These are phyloP conservation scores for Cnemophilus loriae DNA, from an alignment of 2,113 vertebrate genomes.

Conservation along the genomic window DNA sequence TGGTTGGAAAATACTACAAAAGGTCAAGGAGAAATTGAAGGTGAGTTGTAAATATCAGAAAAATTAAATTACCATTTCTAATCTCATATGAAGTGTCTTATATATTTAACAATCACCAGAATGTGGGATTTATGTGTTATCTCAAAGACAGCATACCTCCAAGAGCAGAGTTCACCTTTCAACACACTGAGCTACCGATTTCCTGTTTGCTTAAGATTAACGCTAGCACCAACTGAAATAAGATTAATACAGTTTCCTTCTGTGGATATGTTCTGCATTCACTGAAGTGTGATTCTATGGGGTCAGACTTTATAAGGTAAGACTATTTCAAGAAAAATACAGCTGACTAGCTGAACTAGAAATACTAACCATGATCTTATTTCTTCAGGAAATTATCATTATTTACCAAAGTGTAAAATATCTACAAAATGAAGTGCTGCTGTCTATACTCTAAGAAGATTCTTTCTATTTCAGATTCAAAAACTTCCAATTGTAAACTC, in stretches of 20 bases:
- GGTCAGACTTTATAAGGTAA: background rate
- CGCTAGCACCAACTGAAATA: background rate
- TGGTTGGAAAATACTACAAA: background rate
- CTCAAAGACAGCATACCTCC: background rate
- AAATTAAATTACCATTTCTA: background rate
- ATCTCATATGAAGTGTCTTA: background rate
- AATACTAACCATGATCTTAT: background rate
- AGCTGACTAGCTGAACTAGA: background rate
- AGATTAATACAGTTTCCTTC: background rate
- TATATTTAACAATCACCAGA: background rate
- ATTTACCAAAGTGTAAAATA: background rate
- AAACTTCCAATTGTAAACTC: background rate
- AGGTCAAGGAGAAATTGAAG: background rate
- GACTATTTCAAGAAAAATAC: background rate
- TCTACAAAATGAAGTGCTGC: background rate
- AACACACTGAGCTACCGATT: background rate
- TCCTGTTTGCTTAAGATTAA: background rate
- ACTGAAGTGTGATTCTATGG: background rate
- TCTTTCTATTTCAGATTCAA: background rate
- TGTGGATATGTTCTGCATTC: background rate
- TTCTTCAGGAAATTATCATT: background rate
- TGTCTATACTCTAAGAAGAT: background rate
- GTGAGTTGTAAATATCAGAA: background rate
- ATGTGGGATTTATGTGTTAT: background rate
- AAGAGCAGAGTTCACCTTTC: background rate